Percentiles rank a stretch among this genome's conserved stretches.
These are phyloP conservation scores for Platichthys flesus DNA, from an alignment of 2,113 vertebrate genomes.

Conservation along the genomic window DNA sequence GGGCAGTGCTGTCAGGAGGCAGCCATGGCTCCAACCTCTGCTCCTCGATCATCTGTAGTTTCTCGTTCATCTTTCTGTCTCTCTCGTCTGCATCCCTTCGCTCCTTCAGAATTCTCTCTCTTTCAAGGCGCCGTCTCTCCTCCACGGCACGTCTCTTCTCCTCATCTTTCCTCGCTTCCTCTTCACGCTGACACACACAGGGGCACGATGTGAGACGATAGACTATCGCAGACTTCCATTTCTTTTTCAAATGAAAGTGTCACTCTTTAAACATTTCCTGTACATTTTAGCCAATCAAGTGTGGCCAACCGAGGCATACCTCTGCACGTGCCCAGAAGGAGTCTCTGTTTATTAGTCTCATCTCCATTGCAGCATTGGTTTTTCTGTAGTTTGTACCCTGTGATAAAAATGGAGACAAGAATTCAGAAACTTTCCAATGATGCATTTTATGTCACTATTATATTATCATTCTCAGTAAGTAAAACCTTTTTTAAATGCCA, in stretches of 20 bases:
- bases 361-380: slow-evolving; percentile 88
- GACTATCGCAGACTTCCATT: too few species aligned
- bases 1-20: slow-evolving; percentile 4
- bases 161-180: slow-evolving; percentile 85
- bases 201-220: slow-evolving; percentile 1
- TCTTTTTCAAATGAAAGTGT: not conserved
- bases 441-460: not conserved
- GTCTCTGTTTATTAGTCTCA: slow-evolving; percentile 85
- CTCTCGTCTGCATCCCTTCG: slow-evolving; percentile 83
- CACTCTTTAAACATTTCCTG: not conserved
- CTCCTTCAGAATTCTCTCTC: slow-evolving; percentile 83
- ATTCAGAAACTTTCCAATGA: not conserved
- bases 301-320: slow-evolving; percentile 66
- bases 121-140: slow-evolving; percentile 83
- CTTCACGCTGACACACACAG: slow-evolving; percentile 81
- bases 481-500: not conserved
- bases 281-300: not conserved
- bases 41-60: slow-evolving; percentile 84
- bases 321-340: slow-evolving; percentile 90
- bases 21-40: slow-evolving; percentile 75
- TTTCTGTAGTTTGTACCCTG: slow-evolving; percentile 91
- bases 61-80: slow-evolving; percentile 85
- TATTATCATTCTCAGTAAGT: not conserved
- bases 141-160: slow-evolving; percentile 81
- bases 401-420: not conserved